Evolutionary conservation across 2,113 vertebrate species (phyloP), one percentile per base, ranked within the genome.

Genomic region (Oryzias woworae): DNA sequence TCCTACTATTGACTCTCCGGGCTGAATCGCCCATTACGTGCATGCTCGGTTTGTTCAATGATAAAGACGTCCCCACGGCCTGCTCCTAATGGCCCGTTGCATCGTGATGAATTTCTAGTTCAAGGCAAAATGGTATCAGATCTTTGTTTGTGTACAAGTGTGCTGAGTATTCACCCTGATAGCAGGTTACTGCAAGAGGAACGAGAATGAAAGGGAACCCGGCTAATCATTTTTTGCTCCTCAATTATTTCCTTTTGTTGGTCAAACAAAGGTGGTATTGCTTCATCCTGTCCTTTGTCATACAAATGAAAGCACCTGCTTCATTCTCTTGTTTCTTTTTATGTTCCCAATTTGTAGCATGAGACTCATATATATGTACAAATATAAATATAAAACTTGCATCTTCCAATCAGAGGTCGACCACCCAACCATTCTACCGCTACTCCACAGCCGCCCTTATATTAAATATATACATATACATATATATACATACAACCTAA

Each of bases 1-100:
- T 78, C 86, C 81, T 60, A 36, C 47, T 85, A 89, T 88, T 78
- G 86, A 91, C 86, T 84, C 1, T 28, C 73, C 42, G 62, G 53
- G 64, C 55, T 20, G 77, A 73, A 75, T 81, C 72, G 45, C 73
- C 62, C 41, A 49, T 68, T 64, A 75, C 68, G 50, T 64, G 72
- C 73, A 75, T 23, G 64, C 63, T 73, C 74, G 66, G 67, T 67
- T 76, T 73, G 61, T 79, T 85, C 70, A 65, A 54, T 58, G 67
- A 77, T 24, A 57, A 44, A 60, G 22, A 10, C 49, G 70, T 58
- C 61, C 56, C 57, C 45, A 61, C 24, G 17, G 41, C 58, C 60
- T 47, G 47, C 16, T 53, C 43, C 0, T 77, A 79, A 77, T 85
- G 78, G 36, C 36, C 66, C 10, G 22, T 48, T 60, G 64, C 12